phyloP scores from a whole-genome alignment of 2,113 vertebrate species.

The Lota lota region DNA sequence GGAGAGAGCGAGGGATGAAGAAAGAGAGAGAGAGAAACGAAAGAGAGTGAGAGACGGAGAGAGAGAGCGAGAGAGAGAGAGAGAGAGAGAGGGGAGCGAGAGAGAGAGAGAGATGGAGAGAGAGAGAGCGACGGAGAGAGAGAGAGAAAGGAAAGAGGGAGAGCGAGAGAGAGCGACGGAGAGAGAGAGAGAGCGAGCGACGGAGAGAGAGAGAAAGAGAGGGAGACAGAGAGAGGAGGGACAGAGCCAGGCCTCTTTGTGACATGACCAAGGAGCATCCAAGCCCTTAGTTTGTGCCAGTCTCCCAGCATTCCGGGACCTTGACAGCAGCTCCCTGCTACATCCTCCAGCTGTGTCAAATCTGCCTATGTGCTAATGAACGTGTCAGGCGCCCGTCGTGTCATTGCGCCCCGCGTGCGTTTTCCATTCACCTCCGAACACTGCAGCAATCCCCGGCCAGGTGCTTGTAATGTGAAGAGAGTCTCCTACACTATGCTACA shows the following conservation, averaged over 20 bases:
- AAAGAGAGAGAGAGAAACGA: too few relatives aligned
- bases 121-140: too few relatives aligned
- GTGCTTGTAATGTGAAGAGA: too few relatives aligned
- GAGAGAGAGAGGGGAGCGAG: too few relatives aligned
- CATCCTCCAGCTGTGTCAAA: constrained; percentile 69
- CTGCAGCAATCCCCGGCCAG: constrained; percentile 35
- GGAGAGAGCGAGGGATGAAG: too few relatives aligned
- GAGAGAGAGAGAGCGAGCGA: too few relatives aligned
- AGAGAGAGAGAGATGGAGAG: too few relatives aligned
- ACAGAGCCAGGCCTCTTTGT: constrained; percentile 66
- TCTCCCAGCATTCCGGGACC: constrained; percentile 71
- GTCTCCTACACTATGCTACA: too few relatives aligned
- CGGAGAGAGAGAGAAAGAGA: too few relatives aligned
- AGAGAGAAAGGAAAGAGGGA: too few relatives aligned
- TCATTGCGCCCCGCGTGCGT: constrained; percentile 59
- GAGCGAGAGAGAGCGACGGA: too few relatives aligned
- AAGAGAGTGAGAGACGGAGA: background rate
- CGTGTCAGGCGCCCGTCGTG: constrained; percentile 62
- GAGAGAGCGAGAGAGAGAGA: constrained; percentile 32
- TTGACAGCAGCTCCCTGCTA: constrained; percentile 72
- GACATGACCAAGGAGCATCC: constrained; percentile 68
- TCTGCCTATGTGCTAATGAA: constrained; percentile 75
- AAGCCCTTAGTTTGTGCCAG: constrained; percentile 72
- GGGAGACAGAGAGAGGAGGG: constrained; percentile 45
- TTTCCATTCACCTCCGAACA: constrained; percentile 69